Percentiles rank a stretch among this genome's conserved stretches.
phyloP scores from a whole-genome alignment of 2,888 invertebrate species.

The Lathronympha strigana region DNA sequence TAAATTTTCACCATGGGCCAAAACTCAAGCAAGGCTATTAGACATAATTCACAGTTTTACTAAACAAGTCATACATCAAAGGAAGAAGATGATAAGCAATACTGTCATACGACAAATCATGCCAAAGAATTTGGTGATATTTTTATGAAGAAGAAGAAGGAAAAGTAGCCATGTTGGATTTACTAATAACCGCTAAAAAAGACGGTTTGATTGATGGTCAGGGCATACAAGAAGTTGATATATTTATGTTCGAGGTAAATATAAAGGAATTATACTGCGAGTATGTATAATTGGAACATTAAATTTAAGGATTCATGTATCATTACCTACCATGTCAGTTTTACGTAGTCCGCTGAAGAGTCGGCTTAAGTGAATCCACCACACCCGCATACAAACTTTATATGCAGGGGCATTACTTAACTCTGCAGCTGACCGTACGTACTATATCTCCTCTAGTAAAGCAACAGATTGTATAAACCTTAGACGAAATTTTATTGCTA shows the following conservation, averaged over 20 bases:
- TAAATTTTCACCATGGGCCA: slow-evolving; percentile 75
- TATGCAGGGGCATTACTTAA: too few relatives aligned
- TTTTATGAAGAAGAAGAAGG: slow-evolving; percentile 70
- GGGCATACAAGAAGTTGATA: slow-evolving; percentile 85
- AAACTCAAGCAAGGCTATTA: slow-evolving; percentile 69
- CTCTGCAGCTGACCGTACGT: too few relatives aligned
- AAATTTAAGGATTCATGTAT: too few relatives aligned
- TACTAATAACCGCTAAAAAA: slow-evolving; percentile 74
- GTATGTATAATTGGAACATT: too few relatives aligned
- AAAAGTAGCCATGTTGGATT: slow-evolving; percentile 81
- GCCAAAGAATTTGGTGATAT: slow-evolving; percentile 44
- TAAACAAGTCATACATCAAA: slow-evolving; percentile 66
- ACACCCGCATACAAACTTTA: too few relatives aligned
- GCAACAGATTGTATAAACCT: too few relatives aligned
- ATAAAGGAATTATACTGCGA: slow-evolving; percentile 15
- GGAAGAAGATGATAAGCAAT: slow-evolving; percentile 53
- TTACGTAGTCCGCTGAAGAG: too few relatives aligned
- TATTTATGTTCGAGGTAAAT: slow-evolving; percentile 85
- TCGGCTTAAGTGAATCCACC: too few relatives aligned
- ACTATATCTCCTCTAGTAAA: too few relatives aligned
- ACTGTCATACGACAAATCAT: not conserved
- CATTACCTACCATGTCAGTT: too few relatives aligned
- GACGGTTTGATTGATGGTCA: slow-evolving; percentile 73
- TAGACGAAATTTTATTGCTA: too few relatives aligned
- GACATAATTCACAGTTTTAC: slow-evolving; percentile 67